Base-by-base conservation (phyloP, 23 tunicate species). In the Trididemnum miniatum region DNA sequence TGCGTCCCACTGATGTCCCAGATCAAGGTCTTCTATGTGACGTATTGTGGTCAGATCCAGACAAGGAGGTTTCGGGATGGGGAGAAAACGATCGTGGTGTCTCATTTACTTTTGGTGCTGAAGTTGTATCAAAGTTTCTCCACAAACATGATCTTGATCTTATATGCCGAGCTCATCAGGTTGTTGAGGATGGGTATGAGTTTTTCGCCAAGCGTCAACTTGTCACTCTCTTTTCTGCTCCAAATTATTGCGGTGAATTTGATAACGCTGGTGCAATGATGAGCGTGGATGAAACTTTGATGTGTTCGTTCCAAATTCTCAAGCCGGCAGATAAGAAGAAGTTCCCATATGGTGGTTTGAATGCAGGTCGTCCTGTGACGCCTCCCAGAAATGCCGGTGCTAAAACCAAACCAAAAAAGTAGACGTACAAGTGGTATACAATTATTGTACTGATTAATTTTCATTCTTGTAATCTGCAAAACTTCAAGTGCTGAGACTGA, bases 1-100 rank as follows among this genome's bases (percentile, higher is more conserved):
- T 96, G 99, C 93, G 99, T 3, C 99, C 99, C 34, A 96, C 99
- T 20, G 99, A 96, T 60, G 99, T 96, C 2, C 99, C 99, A n/a
- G 99, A 96, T 64, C 99, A 96, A 71, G 99, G 99, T 1, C 77
- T 96, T 22, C 66, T 96, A 69, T 96, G 99, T 72, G 99, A 96
- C 72, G 86, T 96, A 31, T 82, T 96, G 82, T 96, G 99, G 99
- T 96, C 99, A 35, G 99, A 96, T 65, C 99, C 99, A 20, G 99
- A 96, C 79, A 96, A 96, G 65, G 99, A 96, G 84, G 97, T 93
- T 5, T 77, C 89, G 5, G 99, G 99, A 0, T 96, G 99, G 99
- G 99, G 99, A 1, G 99, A 96, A 63, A 96, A 96, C 59, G 99
- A 96, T 65, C 60, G 99, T 38, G 99, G 99, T 50, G 99, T 96